Evolutionary conservation across 2,113 vertebrate species (phyloP), one percentile per base, ranked within the genome.

Genomic region (Leiothrix lutea): DNA sequence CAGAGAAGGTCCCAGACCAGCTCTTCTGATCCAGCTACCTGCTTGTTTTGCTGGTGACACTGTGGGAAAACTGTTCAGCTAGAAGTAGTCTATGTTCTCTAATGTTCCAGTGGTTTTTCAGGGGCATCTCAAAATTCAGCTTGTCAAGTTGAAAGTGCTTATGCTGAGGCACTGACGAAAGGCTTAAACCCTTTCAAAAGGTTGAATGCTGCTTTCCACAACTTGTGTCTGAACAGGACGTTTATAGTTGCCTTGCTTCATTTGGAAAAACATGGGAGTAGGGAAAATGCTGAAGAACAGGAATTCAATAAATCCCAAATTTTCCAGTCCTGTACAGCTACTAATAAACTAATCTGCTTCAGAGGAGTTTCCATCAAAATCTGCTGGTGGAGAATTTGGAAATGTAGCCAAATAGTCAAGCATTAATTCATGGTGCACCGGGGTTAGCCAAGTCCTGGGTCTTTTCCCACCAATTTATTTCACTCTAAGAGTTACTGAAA

Each of bases 201-300:
- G 7, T 28, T 91, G 10, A 35, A 69, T 6, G 17, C 23, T 28
- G 20, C 15, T 72, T 94, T 73, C 38, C 3, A 35, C 21, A 5
- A 0, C 42, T 61, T 1, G 0, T 6, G 12, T 44, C 44, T 0
- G 2, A 69, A 35, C 28, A 77, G 62, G 38, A 36, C 2, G 1
- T 67, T 85, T 56, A 33, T 6, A 58, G 24, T 17, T 56, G 12
- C 42, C 11, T 48, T 2, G 1, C 9, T 71, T 71, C 60, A 1
- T 81, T 31, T 81, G 60, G 38, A 66, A 84, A 88, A 69, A 11
- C 29, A 51, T 0, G 24, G 44, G 31, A n/a, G n/a, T 4, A 69
- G 22, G 61, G 16, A 80, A 64, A 80, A 61, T 26, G 15, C 47
- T 38, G 25, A 81, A 62, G 22, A 82, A 65, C 4, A 1, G 14